A percentile compares a stretch with the other conserved stretches of the same genome.
Evolutionary conservation across 2,797 vertebrate genomes (phyloP).

Genomic region (Dipus sagitta): DNA sequence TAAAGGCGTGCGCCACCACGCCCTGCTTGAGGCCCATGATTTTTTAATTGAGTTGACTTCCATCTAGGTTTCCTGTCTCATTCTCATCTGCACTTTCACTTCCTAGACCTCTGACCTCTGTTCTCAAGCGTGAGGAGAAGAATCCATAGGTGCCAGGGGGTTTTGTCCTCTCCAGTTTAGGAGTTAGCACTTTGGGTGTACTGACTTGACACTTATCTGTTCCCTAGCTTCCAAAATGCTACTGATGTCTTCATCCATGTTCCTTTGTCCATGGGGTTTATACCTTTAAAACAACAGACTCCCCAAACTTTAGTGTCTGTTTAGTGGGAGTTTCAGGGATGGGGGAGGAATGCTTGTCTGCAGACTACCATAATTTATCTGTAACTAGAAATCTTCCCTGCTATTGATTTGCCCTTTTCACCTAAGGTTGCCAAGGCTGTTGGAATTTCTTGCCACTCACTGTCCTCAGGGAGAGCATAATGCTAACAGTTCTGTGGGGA

Average conservation of each 20-base stretch:
- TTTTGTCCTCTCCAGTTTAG: constrained; percentile 9
- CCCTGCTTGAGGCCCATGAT: background rate
- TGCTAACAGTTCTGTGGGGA: background rate
- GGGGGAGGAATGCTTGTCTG: background rate
- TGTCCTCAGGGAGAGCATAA: constrained; percentile 10
- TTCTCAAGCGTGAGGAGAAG: background rate
- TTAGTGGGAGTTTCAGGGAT: background rate
- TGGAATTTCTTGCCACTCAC: constrained; percentile 24
- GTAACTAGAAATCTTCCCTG: background rate
- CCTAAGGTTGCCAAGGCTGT: constrained; percentile 29
- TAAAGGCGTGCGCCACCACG: too few relatives aligned
- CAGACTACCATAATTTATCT: background rate
- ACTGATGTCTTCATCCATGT: background rate
- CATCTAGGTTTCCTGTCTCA: background rate
- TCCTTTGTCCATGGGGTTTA: background rate
- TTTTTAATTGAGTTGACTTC: background rate
- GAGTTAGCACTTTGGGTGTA: background rate
- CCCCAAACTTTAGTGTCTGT: background rate
- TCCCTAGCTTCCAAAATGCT: constrained; percentile 40
- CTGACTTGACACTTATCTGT: background rate
- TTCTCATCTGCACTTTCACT: background rate
- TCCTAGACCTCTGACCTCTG: background rate
- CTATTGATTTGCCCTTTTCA: constrained; percentile 33
- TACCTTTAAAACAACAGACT: constrained; percentile 18
- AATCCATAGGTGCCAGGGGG: background rate